Evolutionary conservation across 2,888 invertebrate species (phyloP).

Genomic region (Drosophila trichaetosa): DNA sequence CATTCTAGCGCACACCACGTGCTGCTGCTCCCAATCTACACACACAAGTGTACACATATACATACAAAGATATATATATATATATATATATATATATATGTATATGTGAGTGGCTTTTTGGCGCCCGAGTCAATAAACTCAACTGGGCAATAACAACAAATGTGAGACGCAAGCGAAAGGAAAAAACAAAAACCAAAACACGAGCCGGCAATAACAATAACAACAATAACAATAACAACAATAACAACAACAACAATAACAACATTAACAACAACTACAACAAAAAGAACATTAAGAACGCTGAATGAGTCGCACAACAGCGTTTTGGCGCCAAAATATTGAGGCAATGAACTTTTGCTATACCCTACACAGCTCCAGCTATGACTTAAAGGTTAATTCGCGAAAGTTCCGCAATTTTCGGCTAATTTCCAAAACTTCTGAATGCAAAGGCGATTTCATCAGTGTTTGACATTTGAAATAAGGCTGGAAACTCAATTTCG

Average conservation of each 20-base stretch:
- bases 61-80: neutral
- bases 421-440: neutral
- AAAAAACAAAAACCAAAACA: constrained; percentile 48
- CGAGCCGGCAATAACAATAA: constrained; percentile 47
- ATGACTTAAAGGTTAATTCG: neutral
- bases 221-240: constrained; percentile 18
- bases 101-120: constrained; percentile 29
- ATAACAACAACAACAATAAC: constrained; percentile 25
- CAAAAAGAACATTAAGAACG: constrained; percentile 16
- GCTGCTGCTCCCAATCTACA: constrained; percentile 26
- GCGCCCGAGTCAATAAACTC: constrained; percentile 64
- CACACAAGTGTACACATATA: neutral
- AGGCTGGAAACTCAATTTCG: neutral
- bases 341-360: constrained; percentile 48
- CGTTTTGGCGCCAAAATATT: constrained; percentile 57
- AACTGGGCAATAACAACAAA: constrained; percentile 15
- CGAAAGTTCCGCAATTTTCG: neutral
- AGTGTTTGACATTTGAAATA: neutral
- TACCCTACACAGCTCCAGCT: constrained; percentile 18
- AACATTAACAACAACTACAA: constrained; percentile 9
- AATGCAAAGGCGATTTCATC: neutral
- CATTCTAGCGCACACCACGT: neutral
- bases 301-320: constrained; percentile 39
- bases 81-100: neutral
- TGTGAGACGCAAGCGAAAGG: constrained; percentile 42